phyloP scores from a whole-genome alignment of 2,113 vertebrate genomes.

The Mormoops blainvillei region DNA sequence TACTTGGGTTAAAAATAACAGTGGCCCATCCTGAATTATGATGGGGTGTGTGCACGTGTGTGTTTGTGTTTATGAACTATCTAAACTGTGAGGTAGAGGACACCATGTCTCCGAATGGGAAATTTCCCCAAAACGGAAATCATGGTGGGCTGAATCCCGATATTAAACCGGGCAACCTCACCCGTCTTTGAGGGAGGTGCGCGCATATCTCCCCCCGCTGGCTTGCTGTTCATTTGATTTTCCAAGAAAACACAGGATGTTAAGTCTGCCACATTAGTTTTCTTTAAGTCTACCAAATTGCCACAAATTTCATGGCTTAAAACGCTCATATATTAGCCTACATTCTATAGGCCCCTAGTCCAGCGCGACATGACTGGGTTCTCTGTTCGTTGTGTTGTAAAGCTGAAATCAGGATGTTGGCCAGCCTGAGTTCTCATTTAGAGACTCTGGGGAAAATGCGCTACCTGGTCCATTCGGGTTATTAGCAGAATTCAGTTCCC shows the following conservation, averaged over 20 bases:
- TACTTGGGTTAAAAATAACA: background rate
- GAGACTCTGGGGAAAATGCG: background rate
- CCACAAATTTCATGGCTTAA: background rate
- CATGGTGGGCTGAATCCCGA: background rate
- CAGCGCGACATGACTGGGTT: background rate
- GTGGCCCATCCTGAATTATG: background rate
- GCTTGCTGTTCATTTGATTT: background rate
- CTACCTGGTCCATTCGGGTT: background rate
- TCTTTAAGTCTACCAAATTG: background rate
- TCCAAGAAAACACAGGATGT: background rate
- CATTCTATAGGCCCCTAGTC: background rate
- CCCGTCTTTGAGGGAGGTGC: background rate
- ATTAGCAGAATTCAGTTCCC: background rate
- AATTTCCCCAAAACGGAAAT: background rate
- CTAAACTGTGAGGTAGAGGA: background rate
- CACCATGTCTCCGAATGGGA: background rate
- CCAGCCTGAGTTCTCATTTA: background rate
- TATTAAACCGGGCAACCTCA: background rate
- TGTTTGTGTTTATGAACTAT: background rate
- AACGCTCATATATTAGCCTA: background rate
- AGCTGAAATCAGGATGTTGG: background rate
- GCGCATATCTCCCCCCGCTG: background rate
- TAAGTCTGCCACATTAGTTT: background rate
- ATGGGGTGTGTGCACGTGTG: background rate
- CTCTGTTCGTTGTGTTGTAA: background rate